These are phyloP conservation scores for Spialia ferax DNA, from an alignment of 2,888 invertebrate genomes.

Conservation along the genomic window DNA sequence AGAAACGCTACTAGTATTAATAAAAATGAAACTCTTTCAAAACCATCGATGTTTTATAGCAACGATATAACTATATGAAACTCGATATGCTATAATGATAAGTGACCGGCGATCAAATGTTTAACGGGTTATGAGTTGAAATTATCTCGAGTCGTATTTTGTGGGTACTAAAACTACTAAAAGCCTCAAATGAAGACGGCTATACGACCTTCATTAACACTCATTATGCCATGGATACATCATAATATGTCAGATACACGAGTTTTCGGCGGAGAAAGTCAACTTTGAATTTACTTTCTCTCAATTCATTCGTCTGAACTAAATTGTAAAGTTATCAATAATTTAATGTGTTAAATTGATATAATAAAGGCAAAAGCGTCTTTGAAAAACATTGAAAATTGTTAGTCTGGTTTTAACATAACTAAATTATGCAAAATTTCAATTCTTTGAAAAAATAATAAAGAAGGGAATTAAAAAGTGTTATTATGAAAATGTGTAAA, in stretches of 20 bases:
- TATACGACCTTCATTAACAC: constrained; percentile 34
- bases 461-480: too few species aligned
- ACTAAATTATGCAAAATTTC: too few species aligned
- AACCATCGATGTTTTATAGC: constrained; percentile 25
- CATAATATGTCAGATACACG: constrained; percentile 39
- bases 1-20: neutral
- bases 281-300: constrained; percentile 43
- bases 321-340: neutral
- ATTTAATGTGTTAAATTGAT: neutral
- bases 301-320: constrained; percentile 5
- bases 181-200: constrained; percentile 25
- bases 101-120: constrained; percentile 24
- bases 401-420: too few species aligned
- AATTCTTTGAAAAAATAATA: too few species aligned
- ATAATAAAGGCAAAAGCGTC: neutral
- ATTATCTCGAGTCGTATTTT: constrained; percentile 30
- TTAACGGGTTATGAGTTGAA: constrained; percentile 18
- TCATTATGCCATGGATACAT: constrained; percentile 37
- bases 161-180: constrained; percentile 36
- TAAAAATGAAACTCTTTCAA: constrained; percentile 6
- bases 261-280: constrained; percentile 39
- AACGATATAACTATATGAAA: constrained; percentile 31
- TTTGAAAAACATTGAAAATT: too few species aligned
- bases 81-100: constrained; percentile 34
- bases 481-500: too few species aligned